Evolutionary conservation across 2,113 vertebrate species (phyloP), one percentile per base, ranked within the genome.

Genomic region (Passer domesticus): DNA sequence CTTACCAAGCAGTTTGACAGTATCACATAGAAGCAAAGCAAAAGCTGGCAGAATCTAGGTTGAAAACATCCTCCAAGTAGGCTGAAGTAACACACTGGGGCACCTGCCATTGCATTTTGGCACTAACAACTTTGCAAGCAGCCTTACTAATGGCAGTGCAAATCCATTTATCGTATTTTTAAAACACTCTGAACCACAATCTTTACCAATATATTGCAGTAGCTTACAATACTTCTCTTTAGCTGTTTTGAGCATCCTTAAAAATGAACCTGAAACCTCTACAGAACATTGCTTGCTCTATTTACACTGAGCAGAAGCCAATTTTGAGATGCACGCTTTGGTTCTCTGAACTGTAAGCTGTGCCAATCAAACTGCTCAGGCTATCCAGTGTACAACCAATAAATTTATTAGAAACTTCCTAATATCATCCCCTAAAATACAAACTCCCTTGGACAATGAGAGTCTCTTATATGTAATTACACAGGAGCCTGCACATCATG

Each of bases 251-350:
- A 52, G 17, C 13, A 39, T 30, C 53, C n/a, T 77, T 66, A 50
- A 43, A 60, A 86, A 62, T 2, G 2, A 72, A 50, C 50, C 23
- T 22, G 15, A 60, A 72, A 53, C 12, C 47, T 43, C 22, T 56
- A 22, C 0, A 47, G 27, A 12, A 31, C 0, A 2, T 11, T 62
- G 7, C 2, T 73, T n/a, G 43, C 24, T 81, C 39, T 19, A 35
- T 39, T n/a, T 39, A 37, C 10, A 22, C 24, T 12, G 13, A 85
- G 55, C 43, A 83, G 46, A 52, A 13, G 20, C 33, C n/a, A 39
- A 3, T 58, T 87, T 39, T 82, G 37, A 68, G 21, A 41, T 0
- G 5, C 13, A 33, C 11, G 25, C 41, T 46, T 8, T 58, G 30
- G 7, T n/a, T 47, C 27, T 41, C 28, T 37, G 12, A 74, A 73